phyloP scores from a whole-genome alignment of 2,797 vertebrate species.

The Dendrocincla tyrannina region DNA sequence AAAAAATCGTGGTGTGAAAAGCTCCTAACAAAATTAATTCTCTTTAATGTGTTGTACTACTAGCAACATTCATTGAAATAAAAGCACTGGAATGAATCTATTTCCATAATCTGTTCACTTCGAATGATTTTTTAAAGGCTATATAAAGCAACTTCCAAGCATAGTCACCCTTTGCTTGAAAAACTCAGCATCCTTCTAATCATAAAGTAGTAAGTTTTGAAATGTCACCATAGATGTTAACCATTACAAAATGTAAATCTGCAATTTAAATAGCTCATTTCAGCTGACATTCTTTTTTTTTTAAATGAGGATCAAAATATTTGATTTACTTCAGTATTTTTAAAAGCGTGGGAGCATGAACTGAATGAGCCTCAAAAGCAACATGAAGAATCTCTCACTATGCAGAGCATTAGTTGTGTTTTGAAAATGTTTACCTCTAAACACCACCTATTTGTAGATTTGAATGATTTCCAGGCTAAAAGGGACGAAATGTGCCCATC shows the following conservation, averaged over 20 bases:
- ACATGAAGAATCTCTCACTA: not conserved
- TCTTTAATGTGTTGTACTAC: constrained; percentile 24
- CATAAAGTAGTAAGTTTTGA: constrained; percentile 28
- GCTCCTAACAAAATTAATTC: not conserved
- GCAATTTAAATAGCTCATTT: not conserved
- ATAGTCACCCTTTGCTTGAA: not conserved
- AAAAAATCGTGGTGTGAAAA: not conserved
- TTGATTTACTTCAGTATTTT: constrained; percentile 36
- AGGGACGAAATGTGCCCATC: not conserved
- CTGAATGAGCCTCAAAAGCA: not conserved
- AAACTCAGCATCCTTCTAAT: constrained; percentile 16
- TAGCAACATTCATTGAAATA: not conserved
- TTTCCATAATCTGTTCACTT: not conserved
- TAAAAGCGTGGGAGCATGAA: constrained; percentile 13
- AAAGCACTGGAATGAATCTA: not conserved
- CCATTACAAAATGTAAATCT: constrained; percentile 5
- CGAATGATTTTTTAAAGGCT: not conserved
- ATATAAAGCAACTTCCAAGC: constrained; percentile 3
- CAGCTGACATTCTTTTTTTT: not conserved
- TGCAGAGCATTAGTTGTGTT: not conserved
- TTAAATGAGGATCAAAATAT: not conserved
- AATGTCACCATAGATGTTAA: constrained; percentile 30
- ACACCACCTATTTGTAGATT: not conserved
- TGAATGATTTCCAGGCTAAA: not conserved
- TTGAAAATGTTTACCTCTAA: not conserved